These are phyloP conservation scores for Corydoras sp. DNA, from an alignment of 2,113 vertebrate species.

Conservation along the genomic window DNA sequence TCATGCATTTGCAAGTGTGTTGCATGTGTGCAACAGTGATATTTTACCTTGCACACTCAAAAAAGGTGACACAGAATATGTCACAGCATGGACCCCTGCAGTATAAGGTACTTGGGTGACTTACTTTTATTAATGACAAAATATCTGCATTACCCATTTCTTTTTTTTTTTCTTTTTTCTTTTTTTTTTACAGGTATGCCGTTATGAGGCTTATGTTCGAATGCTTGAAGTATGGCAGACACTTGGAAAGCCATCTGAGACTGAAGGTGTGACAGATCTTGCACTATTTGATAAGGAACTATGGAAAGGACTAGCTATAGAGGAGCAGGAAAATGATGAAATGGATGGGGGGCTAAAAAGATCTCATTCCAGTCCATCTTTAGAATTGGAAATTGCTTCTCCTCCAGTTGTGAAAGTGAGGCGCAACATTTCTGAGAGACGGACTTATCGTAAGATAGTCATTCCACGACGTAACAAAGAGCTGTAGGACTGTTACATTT, in stretches of 20 bases:
- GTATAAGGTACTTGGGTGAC: no score
- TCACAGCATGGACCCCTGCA: no score
- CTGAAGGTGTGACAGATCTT: conserved; percentile 45
- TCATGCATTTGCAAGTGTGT: no score
- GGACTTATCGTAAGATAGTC: conserved; percentile 78
- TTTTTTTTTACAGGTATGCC: conserved; percentile 63
- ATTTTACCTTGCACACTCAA: no score
- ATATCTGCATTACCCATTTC: background rate
- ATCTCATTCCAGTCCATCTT: conserved; percentile 82
- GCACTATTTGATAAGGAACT: conserved; percentile 64
- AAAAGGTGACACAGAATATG: no score
- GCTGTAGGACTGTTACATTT: conserved; percentile 51
- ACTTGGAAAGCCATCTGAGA: background rate
- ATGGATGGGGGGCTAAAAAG: conserved; percentile 64
- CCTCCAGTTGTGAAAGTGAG: conserved; percentile 69
- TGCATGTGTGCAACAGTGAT: no score
- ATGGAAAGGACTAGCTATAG: conserved; percentile 28
- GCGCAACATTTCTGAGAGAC: conserved; percentile 83
- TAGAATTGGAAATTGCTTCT: conserved; percentile 67
- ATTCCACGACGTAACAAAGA: conserved; percentile 72
- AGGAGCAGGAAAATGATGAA: conserved; percentile 35
- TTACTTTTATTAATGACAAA: no score
- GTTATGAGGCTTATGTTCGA: conserved; percentile 76
- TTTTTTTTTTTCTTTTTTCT: background rate
- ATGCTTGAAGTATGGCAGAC: conserved; percentile 69